Base-by-base conservation (phyloP, 2,888 invertebrate species). In the Herminia tarsipennalis region DNA sequence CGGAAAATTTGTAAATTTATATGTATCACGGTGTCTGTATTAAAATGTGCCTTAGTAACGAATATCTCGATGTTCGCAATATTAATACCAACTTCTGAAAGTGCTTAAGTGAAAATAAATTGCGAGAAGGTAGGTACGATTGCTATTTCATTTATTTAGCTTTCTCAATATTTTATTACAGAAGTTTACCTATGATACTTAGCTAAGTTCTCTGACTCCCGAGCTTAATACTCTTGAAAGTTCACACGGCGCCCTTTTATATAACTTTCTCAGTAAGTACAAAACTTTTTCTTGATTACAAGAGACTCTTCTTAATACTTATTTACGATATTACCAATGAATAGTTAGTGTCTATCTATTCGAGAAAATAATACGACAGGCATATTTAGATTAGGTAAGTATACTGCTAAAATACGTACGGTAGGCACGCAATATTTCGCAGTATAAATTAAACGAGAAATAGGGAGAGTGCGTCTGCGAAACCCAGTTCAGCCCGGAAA, bases 391-490 rank as follows among this genome's bases (percentile, higher is more conserved):
- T 18, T n/a, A n/a, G n/a, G n/a, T n/a, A n/a, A n/a, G n/a, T n/a
- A n/a, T n/a, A n/a, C n/a, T n/a, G n/a, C n/a, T n/a, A n/a, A n/a
- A n/a, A n/a, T 8, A 18, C 6, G 12, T 27, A 41, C 21, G 21
- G 32, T 38, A 20, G 13, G 28, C 50, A 33, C 40, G 40, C 34
- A 42, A 45, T 53, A 62, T 56, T 45, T 45, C 38, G 55, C 56
- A 53, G 44, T 49, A 57, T 63, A 70, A 68, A 72, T 67, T 59
- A 56, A 64, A 48, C 46, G 53, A 45, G 48, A 57, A 73, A 66
- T 57, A 55, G 64, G 47, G 51, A 52, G 54, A 57, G 58, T 58
- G 50, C 56, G 60, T 63, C 59, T 56, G 21, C 50, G 56, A 65
- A 56, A 56, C 53, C 52, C 47, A 37, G 56, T 48, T 47, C 45